A percentile compares a stretch with the other conserved stretches of the same genome.
Evolutionary conservation across 2,113 vertebrate species (phyloP).

Genomic region (Tursiops truncatus): DNA sequence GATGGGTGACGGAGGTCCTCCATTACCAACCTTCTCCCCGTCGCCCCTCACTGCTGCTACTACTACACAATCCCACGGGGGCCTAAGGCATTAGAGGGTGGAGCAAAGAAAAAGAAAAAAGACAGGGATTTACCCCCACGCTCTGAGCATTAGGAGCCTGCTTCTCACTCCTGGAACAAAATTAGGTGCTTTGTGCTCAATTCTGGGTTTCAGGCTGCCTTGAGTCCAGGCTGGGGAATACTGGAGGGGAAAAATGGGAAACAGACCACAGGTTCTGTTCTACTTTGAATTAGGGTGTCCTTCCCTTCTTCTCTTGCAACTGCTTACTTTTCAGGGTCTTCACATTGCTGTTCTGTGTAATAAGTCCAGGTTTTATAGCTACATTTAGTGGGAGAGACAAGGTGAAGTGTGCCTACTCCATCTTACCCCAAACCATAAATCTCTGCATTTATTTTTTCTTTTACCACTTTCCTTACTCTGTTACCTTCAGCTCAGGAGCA

Average conservation of each 20-base stretch:
- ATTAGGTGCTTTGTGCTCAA: neutral
- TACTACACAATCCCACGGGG: neutral
- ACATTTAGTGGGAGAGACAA: neutral
- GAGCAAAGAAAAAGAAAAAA: neutral
- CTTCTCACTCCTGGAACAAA: neutral
- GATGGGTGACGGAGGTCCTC: neutral
- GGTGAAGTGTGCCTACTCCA: neutral
- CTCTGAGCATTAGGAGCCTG: neutral
- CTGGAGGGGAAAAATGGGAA: neutral
- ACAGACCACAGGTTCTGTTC: neutral
- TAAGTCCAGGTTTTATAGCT: neutral
- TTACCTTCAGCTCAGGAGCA: neutral
- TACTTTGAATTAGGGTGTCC: neutral
- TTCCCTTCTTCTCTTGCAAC: neutral
- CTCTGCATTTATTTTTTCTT: neutral
- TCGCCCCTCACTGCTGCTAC: rapidly evolving
- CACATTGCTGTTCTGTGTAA: neutral
- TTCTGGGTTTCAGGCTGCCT: neutral
- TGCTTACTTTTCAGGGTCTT: neutral
- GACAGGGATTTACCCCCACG: neutral
- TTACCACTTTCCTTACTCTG: neutral
- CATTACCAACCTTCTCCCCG: neutral
- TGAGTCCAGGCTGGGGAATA: no score
- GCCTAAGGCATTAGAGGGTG: neutral
- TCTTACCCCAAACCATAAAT: neutral